Conservation (phyloP, 1,140 invertebrate species). For the Zaprionus inermis region DNA sequence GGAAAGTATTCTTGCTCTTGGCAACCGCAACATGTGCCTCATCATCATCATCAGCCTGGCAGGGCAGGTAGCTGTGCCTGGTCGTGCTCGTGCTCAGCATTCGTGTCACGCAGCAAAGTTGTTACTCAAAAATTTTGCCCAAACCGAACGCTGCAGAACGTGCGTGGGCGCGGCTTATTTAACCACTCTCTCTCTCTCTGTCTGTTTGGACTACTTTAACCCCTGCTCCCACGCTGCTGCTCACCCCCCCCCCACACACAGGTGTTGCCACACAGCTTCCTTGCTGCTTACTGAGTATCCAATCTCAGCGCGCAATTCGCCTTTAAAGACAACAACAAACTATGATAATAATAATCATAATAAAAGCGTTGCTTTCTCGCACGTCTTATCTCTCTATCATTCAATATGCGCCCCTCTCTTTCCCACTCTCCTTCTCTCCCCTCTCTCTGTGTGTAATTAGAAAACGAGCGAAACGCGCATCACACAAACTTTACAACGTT, state of each 20-base stretch:
- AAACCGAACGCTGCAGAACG: conserved; percentile 55
- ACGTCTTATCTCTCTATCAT: conserved; percentile 8
- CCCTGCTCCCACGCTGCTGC: not conserved
- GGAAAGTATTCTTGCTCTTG: not conserved
- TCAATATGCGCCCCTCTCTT: not conserved
- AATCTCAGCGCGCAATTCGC: conserved; percentile 3
- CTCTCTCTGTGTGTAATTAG: not conserved
- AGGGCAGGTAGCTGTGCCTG: not conserved
- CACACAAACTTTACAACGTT: conserved; percentile 27
- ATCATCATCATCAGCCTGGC: not conserved
- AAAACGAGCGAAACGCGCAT: conserved; percentile 19
- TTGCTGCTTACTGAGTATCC: not conserved
- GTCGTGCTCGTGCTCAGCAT: conserved; percentile 52
- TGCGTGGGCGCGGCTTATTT: conserved; percentile 46
- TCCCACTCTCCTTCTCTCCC: not conserved
- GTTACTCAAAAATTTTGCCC: conserved; percentile 75
- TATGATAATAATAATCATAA: conserved; percentile 12
- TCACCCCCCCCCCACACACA: not conserved
- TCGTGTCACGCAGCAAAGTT: conserved; percentile 81
- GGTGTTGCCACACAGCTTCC: conserved; percentile 19
- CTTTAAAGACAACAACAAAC: conserved; percentile 5
- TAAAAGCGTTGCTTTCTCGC: not conserved
- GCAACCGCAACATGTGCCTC: conserved; percentile 4
- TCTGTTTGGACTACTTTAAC: not conserved
- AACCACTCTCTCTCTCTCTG: not conserved